Evolutionary conservation across 1,140 invertebrate species (phyloP).

Genomic region (Brachionus plicatilis): DNA sequence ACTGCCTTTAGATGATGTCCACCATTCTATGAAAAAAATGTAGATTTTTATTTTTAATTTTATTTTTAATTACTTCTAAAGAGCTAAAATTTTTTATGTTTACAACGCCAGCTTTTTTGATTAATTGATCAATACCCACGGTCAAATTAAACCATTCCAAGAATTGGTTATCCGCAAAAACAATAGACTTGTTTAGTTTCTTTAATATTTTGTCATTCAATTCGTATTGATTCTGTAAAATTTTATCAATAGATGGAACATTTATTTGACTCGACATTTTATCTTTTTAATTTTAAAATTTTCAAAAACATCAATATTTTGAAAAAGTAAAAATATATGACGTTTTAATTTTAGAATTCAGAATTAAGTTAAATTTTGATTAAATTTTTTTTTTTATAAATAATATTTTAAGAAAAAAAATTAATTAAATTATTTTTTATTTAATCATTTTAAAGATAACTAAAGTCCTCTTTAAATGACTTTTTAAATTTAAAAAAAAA

Average conservation of each 20-base stretch:
- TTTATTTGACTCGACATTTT: constrained; percentile 19
- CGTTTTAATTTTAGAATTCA: not conserved
- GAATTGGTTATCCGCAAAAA: constrained; percentile 28
- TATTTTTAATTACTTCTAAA: not conserved
- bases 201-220: not conserved
- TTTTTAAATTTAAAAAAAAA: too few relatives aligned
- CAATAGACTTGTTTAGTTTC: constrained; percentile 26
- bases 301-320: not conserved
- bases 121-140: not conserved
- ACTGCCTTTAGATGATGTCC: constrained; percentile 9
- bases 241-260: not conserved
- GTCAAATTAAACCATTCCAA: constrained; percentile 36
- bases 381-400: too few relatives aligned
- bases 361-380: not conserved
- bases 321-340: not conserved
- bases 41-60: not conserved
- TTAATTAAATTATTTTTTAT: not conserved
- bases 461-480: too few relatives aligned
- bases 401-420: too few relatives aligned
- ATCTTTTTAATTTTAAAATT: not conserved
- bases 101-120: constrained; percentile 10
- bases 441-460: not conserved
- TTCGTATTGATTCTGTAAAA: not conserved
- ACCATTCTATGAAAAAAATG: not conserved
- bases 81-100: constrained; percentile 39